Base-by-base conservation (phyloP, 2,888 invertebrate genomes). In the Thymelicus acteon region DNA sequence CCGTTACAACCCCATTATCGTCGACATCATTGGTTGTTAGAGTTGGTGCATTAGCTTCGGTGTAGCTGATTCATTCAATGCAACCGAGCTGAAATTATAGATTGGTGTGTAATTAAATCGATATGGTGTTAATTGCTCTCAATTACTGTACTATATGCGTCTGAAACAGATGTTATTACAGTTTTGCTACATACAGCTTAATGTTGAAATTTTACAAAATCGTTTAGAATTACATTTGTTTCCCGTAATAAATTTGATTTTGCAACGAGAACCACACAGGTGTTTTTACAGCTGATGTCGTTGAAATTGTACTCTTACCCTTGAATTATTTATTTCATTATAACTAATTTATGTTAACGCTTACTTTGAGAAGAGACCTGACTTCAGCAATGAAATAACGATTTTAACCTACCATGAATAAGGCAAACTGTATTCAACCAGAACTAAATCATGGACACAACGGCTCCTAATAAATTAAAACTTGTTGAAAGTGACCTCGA, bases 31-130 rank as follows among this genome's bases (percentile, higher is more conserved):
- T 31, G 31, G 31, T 31, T 31, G 3, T 31, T 31, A 31, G 31
- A 31, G 31, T 31, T 58, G 13, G 39, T 37, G 24, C 6, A 58
- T 57, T 65, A 24, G 65, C 44, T 57, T 44, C 65, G 54, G 65
- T 57, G 37, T 6, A n/a, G 24, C 57, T 64, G 64, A 57, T n/a
- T 57, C 24, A 57, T 57, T 54, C 48, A 31, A 19, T 19, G 24
- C n/a, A 40, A 64, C 24, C 54, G 40, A 64, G 54, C 44, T 57
- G n/a, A 65, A 65, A 57, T 6, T 44, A 44, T 57, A 65, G 47
- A 65, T 65, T 65, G 57, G 12, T 62, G 62, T 49, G 13, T 62
- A 62, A 62, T 62, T 65, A n/a, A 58, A 58, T 58, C 58, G 58
- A 54, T 37, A 31, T 65, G 54, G 63, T 39, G 49, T 63, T 63